Conservation (phyloP, 2,888 invertebrate genomes). For the Polymixis flavicincta region DNA sequence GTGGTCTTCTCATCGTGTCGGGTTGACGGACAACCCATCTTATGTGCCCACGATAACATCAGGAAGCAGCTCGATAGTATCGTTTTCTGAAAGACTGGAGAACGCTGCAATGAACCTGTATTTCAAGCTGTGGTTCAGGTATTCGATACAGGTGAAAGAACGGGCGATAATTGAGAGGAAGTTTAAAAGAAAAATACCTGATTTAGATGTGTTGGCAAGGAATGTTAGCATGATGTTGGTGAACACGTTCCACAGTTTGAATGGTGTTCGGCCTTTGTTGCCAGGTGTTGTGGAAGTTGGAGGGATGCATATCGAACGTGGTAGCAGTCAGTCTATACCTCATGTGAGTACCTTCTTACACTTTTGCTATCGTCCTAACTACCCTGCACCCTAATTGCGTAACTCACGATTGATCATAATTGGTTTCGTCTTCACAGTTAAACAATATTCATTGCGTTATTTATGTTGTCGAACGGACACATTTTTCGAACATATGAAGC, state of each 20-base stretch:
- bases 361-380: not conserved
- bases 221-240: constrained; percentile 27
- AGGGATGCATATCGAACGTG: constrained; percentile 26
- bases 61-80: constrained; percentile 84
- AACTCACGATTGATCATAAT: too few relatives aligned
- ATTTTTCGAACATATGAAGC: too few relatives aligned
- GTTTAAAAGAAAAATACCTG: constrained; percentile 85
- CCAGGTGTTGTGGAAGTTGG: constrained; percentile 38
- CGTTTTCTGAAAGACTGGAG: constrained; percentile 85
- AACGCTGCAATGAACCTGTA: constrained; percentile 76
- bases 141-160: constrained; percentile 77
- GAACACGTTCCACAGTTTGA: constrained; percentile 35
- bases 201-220: constrained; percentile 84
- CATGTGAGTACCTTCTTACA: constrained; percentile 19
- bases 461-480: too few relatives aligned
- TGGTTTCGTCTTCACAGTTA: too few relatives aligned
- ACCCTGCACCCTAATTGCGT: too few relatives aligned
- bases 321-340: not conserved
- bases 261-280: constrained; percentile 25
- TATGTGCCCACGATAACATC: constrained; percentile 89
- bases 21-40: constrained; percentile 86
- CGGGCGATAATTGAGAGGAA: constrained; percentile 80
- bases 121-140: constrained; percentile 79
- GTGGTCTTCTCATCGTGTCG: constrained; percentile 86
- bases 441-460: too few relatives aligned